Percentiles rank a stretch among this genome's conserved stretches.
phyloP scores from a whole-genome alignment of 2,113 vertebrate species.

The Nyctereutes procyonoides region DNA sequence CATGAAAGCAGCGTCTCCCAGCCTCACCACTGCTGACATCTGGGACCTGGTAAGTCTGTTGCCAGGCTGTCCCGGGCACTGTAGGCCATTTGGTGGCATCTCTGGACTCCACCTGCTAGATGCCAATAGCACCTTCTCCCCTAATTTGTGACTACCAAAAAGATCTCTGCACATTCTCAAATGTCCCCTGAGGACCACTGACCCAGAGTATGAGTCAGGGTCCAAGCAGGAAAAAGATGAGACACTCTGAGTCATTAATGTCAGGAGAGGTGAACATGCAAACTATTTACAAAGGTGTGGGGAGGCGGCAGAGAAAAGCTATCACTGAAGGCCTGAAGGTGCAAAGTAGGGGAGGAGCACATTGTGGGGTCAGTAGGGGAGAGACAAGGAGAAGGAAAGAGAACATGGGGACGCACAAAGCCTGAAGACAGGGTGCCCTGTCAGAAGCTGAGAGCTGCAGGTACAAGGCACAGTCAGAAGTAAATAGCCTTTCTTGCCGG shows the following conservation, averaged over 20 bases:
- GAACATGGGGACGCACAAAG: accelerated
- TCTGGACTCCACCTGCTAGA: background rate
- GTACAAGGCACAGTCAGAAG: background rate
- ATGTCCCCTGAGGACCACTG: background rate
- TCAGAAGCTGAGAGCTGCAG: background rate
- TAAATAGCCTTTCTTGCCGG: background rate
- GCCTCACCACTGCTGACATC: too few relatives aligned
- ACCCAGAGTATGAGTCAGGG: too few relatives aligned
- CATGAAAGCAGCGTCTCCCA: background rate
- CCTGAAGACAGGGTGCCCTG: background rate
- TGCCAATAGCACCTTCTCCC: background rate
- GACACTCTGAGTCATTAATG: background rate
- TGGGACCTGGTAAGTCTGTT: background rate
- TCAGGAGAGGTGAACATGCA: background rate
- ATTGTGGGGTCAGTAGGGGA: background rate
- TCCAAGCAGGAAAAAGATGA: background rate
- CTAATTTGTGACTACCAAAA: background rate
- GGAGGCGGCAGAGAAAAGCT: background rate
- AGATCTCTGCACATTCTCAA: background rate
- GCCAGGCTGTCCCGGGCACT: accelerated
- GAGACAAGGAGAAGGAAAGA: background rate
- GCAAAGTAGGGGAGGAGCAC: background rate
- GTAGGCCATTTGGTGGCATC: background rate
- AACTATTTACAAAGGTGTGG: background rate
- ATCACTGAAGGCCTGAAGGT: background rate